Conservation (phyloP, 2,888 invertebrate species). For the Drosophila mayaguana region DNA sequence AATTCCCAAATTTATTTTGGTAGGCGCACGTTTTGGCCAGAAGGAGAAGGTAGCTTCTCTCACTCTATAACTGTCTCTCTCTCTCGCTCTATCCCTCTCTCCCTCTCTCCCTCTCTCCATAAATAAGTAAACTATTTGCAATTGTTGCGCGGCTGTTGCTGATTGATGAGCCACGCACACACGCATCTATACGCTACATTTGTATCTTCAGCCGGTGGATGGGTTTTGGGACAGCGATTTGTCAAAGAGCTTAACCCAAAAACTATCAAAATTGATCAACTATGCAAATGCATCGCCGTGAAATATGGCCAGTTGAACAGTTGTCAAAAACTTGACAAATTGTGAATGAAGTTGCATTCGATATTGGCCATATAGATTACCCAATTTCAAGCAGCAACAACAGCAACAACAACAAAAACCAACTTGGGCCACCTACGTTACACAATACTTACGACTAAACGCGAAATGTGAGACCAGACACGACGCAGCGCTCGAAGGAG, state of each 20-base stretch:
- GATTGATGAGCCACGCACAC: constrained; percentile 30
- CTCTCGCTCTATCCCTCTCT: background rate
- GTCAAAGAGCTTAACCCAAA: constrained; percentile 57
- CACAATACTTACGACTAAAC: constrained; percentile 63
- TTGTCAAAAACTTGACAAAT: constrained; percentile 59
- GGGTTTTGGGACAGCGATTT: constrained; percentile 49
- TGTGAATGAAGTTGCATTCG: constrained; percentile 40
- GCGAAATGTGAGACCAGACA: constrained; percentile 56
- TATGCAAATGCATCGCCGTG: constrained; percentile 59
- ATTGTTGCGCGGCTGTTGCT: constrained; percentile 35
- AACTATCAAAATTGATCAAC: constrained; percentile 61
- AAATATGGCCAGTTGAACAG: constrained; percentile 26
- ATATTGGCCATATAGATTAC: constrained; percentile 64
- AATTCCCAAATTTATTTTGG: constrained; percentile 69
- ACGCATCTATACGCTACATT: constrained; percentile 8
- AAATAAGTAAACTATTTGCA: constrained; percentile 29
- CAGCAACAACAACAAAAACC: constrained; percentile 1
- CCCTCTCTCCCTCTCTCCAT: background rate
- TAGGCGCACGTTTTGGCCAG: constrained; percentile 53
- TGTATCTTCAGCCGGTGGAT: constrained; percentile 25
- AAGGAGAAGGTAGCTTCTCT: background rate
- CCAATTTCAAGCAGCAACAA: constrained; percentile 41
- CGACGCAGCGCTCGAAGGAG: constrained; percentile 42
- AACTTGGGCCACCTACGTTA: constrained; percentile 36
- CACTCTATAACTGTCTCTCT: background rate